A percentile compares a stretch with the other conserved stretches of the same genome.
Conservation (phyloP, 2,797 vertebrate genomes). For the Kryptolebias ocellatus region DNA sequence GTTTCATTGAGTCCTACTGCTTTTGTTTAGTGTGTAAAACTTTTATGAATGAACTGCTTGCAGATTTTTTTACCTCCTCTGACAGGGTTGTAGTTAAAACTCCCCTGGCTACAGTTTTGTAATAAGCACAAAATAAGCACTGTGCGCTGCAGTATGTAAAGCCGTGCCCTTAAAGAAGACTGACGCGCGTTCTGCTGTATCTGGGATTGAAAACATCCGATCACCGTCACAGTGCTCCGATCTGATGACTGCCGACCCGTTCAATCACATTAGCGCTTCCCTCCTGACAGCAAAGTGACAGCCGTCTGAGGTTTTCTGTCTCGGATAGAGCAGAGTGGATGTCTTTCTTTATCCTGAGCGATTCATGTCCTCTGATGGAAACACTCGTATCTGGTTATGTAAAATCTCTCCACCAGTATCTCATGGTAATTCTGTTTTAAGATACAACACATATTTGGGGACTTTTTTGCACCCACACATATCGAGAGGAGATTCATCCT, state of each 20-base stretch:
- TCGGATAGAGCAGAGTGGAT: not conserved
- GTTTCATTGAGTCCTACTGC: too few species aligned
- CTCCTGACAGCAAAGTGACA: not conserved
- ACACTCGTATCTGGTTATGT: too few species aligned
- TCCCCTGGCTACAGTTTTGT: too few species aligned
- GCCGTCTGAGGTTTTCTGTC: not conserved
- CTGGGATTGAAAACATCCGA: not conserved
- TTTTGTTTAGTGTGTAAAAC: too few species aligned
- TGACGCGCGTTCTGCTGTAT: not conserved
- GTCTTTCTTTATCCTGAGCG: not conserved
- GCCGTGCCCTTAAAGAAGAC: not conserved
- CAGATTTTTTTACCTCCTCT: too few species aligned
- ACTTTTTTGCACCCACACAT: too few species aligned
- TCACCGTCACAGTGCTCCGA: not conserved
- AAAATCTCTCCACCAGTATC: too few species aligned
- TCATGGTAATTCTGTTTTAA: too few species aligned
- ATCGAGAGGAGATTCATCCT: too few species aligned
- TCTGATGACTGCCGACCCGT: not conserved
- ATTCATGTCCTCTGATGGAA: not conserved
- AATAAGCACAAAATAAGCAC: too few species aligned
- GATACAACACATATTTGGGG: too few species aligned
- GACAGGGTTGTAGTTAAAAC: not conserved
- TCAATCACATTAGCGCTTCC: not conserved
- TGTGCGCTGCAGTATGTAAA: not conserved
- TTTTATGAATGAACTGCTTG: too few species aligned